Evolutionary conservation across 2,113 vertebrate species (phyloP).

Genomic region (Poecilia latipinna): DNA sequence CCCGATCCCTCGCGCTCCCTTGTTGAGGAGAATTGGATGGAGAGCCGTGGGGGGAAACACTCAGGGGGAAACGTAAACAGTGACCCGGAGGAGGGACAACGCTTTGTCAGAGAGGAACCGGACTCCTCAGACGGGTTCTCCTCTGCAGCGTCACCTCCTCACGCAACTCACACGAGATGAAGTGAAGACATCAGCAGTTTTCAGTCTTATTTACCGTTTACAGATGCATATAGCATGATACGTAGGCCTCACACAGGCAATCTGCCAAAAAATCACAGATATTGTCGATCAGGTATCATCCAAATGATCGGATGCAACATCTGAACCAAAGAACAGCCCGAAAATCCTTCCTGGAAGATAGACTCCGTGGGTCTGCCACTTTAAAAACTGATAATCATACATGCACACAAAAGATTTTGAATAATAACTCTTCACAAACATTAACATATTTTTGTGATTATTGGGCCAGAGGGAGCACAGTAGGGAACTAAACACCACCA

Average conservation of each 20-base stretch:
- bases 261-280: neutral
- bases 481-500: neutral
- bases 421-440: neutral
- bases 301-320: neutral
- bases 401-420: neutral
- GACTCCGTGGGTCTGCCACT: neutral
- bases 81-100: constrained; percentile 41
- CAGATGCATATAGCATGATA: neutral
- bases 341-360: neutral
- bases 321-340: neutral
- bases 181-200: neutral
- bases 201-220: neutral
- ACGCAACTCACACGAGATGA: neutral
- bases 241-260: neutral
- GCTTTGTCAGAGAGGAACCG: constrained; percentile 29
- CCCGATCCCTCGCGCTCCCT: constrained; percentile 56
- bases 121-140: constrained; percentile 45
- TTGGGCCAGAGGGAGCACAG: neutral
- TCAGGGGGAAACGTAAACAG: constrained; percentile 72
- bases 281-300: neutral
- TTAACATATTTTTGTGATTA: neutral
- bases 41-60: constrained; percentile 75
- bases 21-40: constrained; percentile 72
- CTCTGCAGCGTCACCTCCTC: neutral
- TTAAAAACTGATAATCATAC: neutral